Evolutionary conservation across 2,797 vertebrate genomes (phyloP), one percentile per base, ranked within the genome.

Genomic region (Poeciliopsis paucimaculata): DNA sequence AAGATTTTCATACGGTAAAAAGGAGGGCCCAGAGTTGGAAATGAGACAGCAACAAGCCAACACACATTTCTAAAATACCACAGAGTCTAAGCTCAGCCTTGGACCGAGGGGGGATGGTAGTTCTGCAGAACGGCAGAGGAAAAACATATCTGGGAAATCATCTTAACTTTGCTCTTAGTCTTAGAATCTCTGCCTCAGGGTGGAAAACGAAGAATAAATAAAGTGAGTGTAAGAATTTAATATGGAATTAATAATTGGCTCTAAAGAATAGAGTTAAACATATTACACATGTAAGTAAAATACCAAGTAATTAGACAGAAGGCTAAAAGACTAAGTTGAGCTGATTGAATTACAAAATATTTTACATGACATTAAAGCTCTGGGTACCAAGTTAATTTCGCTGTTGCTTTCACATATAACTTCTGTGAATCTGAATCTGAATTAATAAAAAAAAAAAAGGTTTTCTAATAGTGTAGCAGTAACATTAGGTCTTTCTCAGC

Each of bases 41-140:
- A 81, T 20, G 16, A 75, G 73, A 81, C 68, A 70, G 46, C 62
- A 82, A 77, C n/a, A 46, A 88, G 73, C 85, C 74, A 57, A 47
- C 86, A 79, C 84, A 90, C 76, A 92, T 93, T 88, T 92, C 83
- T 89, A 84, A 89, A 93, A 94, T 91, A 84, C 84, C 82, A 36
- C 86, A 78, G 43, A 77, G 83, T 90, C 89, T 72, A 77, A 80
- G 75, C 60, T 70, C 64, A 77, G 23, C 79, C 79, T 83, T 11
- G 51, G 51, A 62, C 3, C 1, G 55, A 28, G 73, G 55, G 47
- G 47, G 70, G 73, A 23, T 57, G 62, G 62, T 9, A 10, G 39
- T 5, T 26, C 41, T 15, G 39, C 12, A n/a, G 39, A 45, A 23
- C 8, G 68, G 41, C 43, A 28, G 45, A 46, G n/a, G 80, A 78